These are phyloP conservation scores for Drosophila sordidapex DNA, from an alignment of 2,888 invertebrate genomes.

Conservation along the genomic window DNA sequence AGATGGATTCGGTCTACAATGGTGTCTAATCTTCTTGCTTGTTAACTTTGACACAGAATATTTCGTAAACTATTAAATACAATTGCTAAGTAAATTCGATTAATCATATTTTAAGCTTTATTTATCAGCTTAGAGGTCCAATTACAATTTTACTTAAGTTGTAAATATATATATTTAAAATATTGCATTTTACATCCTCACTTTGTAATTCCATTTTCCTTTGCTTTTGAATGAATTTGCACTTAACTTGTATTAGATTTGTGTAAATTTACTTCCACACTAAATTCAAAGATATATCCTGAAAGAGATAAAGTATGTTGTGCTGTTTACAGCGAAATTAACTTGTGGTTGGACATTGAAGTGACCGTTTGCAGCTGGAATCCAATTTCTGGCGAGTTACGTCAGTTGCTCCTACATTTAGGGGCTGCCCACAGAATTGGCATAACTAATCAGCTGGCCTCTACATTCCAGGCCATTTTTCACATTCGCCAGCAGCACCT, in stretches of 20 bases:
- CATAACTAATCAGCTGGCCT: constrained; percentile 57
- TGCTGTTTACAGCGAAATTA: neutral
- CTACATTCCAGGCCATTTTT: constrained; percentile 21
- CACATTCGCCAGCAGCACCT: constrained; percentile 56
- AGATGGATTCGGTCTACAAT: neutral
- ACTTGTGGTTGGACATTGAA: neutral
- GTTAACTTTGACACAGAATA: neutral
- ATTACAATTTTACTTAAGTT: neutral
- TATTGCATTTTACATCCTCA: neutral
- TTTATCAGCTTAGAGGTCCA: too few relatives aligned
- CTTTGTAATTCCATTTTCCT: neutral
- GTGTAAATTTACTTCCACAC: neutral
- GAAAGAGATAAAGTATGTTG: neutral
- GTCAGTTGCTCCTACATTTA: constrained; percentile 26
- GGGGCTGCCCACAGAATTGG: constrained; percentile 53
- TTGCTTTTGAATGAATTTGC: neutral
- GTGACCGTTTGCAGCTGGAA: constrained; percentile 18
- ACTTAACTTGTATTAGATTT: neutral
- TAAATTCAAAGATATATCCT: neutral
- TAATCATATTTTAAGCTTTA: neutral
- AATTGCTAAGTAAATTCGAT: neutral
- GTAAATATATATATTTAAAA: neutral
- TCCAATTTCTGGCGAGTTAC: neutral
- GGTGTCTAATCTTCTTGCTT: neutral
- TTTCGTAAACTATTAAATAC: neutral